Base-by-base conservation (phyloP, 1,140 invertebrate genomes). In the Listronotus oregonensis region DNA sequence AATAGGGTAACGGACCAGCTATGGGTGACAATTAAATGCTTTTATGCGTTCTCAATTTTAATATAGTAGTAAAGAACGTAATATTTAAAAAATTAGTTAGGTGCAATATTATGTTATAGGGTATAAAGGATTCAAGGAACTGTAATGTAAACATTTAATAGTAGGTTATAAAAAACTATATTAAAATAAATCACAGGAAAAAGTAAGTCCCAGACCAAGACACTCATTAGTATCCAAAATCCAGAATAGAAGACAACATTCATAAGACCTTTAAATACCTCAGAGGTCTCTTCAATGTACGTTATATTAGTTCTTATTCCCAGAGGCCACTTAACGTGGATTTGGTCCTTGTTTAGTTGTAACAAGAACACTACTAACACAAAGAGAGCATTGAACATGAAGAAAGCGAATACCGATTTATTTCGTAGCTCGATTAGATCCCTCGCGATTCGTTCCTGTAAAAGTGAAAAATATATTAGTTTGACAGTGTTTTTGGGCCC, bases 351-450 rank as follows among this genome's bases (percentile, higher is more conserved):
- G 85, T 97, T 96, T 82, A 97, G 87, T 90, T 98, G 96, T 75
- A 98, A 90, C 82, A 98, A 90, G 84, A 98, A 95, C 77, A 98
- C 95, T 82, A 98, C 94, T 82, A 99, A 89, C 79, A 98, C 94
- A 87, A 98, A 99, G 76, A 99, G 89, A 81, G 96, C 93, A 87
- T 99, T 99, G 85, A 97, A 91, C 94, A 99, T 98, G 85, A 98
- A 93, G 89, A 98, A 98, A 74, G 94, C 94, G 82, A 98, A 97
- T 64, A 97, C 94, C 72, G 94, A 92, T 82, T 96, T 96, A 87
- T 97, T 98, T 73, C 96, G 86, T 73, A 98, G 86, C 75, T 96
- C 94, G 78, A 91, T 89, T 79, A 98, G 85, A 81, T 96, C 95
- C 72, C 84, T 82, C 75, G 91, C 91, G 73, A 96, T 91, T 75